Evolutionary conservation across 2,113 vertebrate genomes (phyloP).

Genomic region (Enhydra lutris): DNA sequence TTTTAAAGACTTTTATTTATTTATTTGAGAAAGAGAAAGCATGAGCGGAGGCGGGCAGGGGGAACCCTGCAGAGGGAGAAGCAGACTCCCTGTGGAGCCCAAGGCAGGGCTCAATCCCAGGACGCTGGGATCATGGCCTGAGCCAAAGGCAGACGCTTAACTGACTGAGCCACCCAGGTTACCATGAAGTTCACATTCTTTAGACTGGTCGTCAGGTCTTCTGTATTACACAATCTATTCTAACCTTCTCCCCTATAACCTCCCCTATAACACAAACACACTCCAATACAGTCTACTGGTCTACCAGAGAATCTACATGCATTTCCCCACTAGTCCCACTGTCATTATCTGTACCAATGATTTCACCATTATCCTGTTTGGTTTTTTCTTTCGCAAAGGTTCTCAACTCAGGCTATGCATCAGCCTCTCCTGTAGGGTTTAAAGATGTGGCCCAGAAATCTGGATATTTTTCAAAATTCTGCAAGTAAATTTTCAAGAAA

Average conservation of each 20-base stretch:
- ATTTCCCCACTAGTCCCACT: background rate
- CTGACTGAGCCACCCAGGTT: background rate
- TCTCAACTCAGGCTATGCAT: background rate
- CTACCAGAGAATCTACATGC: background rate
- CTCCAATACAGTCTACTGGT: background rate
- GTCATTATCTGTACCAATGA: background rate
- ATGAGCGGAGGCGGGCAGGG: background rate
- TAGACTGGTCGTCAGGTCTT: background rate
- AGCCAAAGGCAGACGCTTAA: background rate
- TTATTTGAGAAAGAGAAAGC: background rate
- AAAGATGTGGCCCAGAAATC: background rate
- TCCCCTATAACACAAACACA: background rate
- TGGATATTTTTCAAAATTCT: background rate
- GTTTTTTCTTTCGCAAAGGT: background rate
- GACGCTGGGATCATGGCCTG: background rate
- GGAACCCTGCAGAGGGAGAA: background rate
- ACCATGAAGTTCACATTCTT: background rate
- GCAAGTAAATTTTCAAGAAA: background rate
- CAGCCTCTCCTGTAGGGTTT: background rate
- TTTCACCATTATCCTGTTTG: background rate
- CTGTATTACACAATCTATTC: background rate
- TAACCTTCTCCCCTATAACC: background rate
- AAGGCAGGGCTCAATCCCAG: background rate
- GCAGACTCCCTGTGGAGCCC: background rate
- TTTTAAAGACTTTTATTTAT: background rate